Evolutionary conservation across 2,888 invertebrate genomes (phyloP).

Genomic region (Oxyscelio sp.): DNA sequence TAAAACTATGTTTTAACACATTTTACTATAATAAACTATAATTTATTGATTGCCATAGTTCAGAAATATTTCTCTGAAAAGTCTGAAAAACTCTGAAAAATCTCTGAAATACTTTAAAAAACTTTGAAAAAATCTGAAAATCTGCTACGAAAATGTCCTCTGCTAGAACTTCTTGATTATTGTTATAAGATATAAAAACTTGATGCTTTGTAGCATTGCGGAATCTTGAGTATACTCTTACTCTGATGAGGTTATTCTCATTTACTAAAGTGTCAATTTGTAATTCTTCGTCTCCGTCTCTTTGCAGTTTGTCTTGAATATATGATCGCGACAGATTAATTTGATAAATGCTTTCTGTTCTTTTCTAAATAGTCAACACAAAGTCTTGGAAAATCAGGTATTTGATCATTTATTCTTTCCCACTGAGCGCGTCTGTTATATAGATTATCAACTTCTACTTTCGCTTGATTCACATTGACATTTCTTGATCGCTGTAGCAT

Average conservation of each 20-base stretch:
- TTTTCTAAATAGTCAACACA: too few species aligned
- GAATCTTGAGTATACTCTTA: constrained; percentile 6
- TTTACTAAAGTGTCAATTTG: not conserved
- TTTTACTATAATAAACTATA: too few species aligned
- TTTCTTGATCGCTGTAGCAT: constrained; percentile 20
- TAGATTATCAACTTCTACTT: constrained; percentile 50
- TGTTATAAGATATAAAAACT: too few species aligned
- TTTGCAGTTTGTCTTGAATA: constrained; percentile 7
- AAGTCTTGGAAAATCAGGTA: not conserved
- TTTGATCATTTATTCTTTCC: too few species aligned
- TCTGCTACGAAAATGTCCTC: too few species aligned
- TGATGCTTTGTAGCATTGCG: not conserved
- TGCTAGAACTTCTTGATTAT: too few species aligned
- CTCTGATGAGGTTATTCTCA: not conserved
- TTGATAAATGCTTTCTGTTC: constrained; percentile 31
- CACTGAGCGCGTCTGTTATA: not conserved
- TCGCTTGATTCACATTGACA: constrained; percentile 19
- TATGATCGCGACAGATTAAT: not conserved
- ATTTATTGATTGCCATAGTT: too few species aligned
- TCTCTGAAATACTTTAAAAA: too few species aligned
- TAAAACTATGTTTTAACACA: too few species aligned
- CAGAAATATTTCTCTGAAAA: too few species aligned
- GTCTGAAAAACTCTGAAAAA: too few species aligned
- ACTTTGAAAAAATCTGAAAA: too few species aligned
- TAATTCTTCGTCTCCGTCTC: not conserved